Percentiles rank a stretch among this genome's conserved stretches.
phyloP scores from a whole-genome alignment of 2,888 invertebrate species.

The Leucophenga montana region DNA sequence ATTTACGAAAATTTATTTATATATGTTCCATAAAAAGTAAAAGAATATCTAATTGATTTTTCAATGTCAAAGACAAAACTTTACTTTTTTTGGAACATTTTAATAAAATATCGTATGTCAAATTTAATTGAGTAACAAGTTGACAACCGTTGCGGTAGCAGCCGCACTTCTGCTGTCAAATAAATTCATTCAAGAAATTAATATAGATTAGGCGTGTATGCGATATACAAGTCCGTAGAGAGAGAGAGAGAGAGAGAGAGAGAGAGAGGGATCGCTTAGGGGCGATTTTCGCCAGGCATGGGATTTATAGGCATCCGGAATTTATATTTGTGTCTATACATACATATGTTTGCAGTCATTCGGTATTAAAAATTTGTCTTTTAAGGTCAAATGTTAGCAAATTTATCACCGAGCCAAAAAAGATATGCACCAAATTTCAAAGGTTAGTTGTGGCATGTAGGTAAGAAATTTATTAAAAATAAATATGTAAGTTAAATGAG shows the following conservation, averaged over 20 bases:
- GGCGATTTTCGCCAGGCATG: too few species aligned
- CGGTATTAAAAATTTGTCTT: too few species aligned
- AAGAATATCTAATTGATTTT: neutral
- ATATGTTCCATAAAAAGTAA: neutral
- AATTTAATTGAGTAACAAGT: slow-evolving; percentile 4
- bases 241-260: too few species aligned
- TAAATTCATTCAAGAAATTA: neutral
- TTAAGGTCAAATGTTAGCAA: neutral
- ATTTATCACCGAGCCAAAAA: neutral
- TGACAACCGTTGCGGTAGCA: neutral
- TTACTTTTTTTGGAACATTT: neutral
- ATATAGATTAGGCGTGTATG: neutral
- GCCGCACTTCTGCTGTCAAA: slow-evolving; percentile 26
- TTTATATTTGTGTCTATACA: too few species aligned
- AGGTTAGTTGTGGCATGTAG: too few species aligned
- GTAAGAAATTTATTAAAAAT: neutral
- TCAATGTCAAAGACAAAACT: slow-evolving; percentile 12
- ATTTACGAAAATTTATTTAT: too few species aligned
- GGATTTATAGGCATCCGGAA: too few species aligned
- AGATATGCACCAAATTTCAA: neutral
- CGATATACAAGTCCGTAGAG: neutral
- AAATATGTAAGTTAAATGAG: too few species aligned
- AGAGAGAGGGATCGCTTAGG: too few species aligned
- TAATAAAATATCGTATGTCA: slow-evolving; percentile 14
- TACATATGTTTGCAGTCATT: too few species aligned